A percentile compares a stretch with the other conserved stretches of the same genome.
Conservation (phyloP, 1,140 invertebrate species). For the Eufriesea mexicana region DNA sequence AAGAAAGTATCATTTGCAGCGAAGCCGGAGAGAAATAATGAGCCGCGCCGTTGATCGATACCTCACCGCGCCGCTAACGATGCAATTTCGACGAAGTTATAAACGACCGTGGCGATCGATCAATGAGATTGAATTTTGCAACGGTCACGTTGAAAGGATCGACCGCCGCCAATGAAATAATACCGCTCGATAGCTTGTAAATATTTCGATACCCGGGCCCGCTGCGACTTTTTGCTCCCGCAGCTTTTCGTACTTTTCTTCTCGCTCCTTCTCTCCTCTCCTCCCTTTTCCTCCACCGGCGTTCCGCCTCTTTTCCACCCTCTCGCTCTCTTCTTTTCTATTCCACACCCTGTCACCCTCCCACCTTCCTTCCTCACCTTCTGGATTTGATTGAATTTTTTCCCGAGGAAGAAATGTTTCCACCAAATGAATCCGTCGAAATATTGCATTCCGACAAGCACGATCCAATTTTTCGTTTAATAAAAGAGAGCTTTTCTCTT, state of each 20-base stretch:
- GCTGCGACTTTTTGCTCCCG: neutral
- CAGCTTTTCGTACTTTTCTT: slow-evolving; percentile 20
- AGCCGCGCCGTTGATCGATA: slow-evolving; percentile 49
- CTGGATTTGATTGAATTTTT: slow-evolving; percentile 83
- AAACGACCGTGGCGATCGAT: slow-evolving; percentile 49
- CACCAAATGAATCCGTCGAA: slow-evolving; percentile 83
- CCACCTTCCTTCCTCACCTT: slow-evolving; percentile 75
- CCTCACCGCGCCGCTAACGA: slow-evolving; percentile 45
- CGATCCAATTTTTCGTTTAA: slow-evolving; percentile 81
- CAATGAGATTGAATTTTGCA: slow-evolving; percentile 49
- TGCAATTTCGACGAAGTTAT: slow-evolving; percentile 52
- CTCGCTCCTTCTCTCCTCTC: slow-evolving; percentile 26
- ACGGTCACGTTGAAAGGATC: slow-evolving; percentile 37
- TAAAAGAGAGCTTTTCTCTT: slow-evolving; percentile 78
- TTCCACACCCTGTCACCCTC: slow-evolving; percentile 51
- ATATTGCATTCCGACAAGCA: slow-evolving; percentile 82
- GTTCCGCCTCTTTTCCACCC: neutral
- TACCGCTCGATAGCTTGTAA: slow-evolving; percentile 26
- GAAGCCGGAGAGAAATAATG: slow-evolving; percentile 35
- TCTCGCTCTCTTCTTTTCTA: slow-evolving; percentile 20
- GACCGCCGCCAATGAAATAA: slow-evolving; percentile 36
- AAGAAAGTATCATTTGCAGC: slow-evolving; percentile 50
- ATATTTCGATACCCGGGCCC: slow-evolving; percentile 15
- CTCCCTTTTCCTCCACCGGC: slow-evolving; percentile 53
- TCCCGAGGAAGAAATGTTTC: slow-evolving; percentile 82